Percentiles rank a stretch among this genome's conserved stretches.
These are phyloP conservation scores for Nebria ingens DNA, from an alignment of 1,140 invertebrate species.

Conservation along the genomic window DNA sequence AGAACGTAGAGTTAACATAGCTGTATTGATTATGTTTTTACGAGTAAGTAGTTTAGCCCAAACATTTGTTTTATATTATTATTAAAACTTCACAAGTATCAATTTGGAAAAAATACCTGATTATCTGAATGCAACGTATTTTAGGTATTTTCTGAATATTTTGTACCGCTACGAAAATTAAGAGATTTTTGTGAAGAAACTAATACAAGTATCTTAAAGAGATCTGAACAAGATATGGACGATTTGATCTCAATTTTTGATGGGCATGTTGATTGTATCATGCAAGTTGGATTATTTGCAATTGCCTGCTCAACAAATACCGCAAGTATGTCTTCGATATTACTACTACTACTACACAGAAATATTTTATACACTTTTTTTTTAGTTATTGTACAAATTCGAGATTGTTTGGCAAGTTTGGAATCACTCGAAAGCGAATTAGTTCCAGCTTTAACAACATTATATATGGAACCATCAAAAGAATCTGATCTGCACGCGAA, in stretches of 20 bases:
- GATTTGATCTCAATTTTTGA: slow-evolving; percentile 47
- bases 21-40: slow-evolving; percentile 25
- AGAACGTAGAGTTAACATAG: slow-evolving; percentile 26
- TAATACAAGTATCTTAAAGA: slow-evolving; percentile 7
- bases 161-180: slow-evolving; percentile 20
- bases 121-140: not conserved
- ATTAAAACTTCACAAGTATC: not conserved
- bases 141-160: slow-evolving; percentile 23
- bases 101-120: not conserved
- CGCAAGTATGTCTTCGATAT: slow-evolving; percentile 14
- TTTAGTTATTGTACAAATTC: slow-evolving; percentile 45
- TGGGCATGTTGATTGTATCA: slow-evolving; percentile 48
- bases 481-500: slow-evolving; percentile 35
- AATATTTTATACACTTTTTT: slow-evolving; percentile 18
- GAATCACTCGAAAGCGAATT: slow-evolving; percentile 54
- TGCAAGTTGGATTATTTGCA: slow-evolving; percentile 58
- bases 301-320: slow-evolving; percentile 51
- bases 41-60: slow-evolving; percentile 13
- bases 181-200: slow-evolving; percentile 19
- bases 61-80: not conserved
- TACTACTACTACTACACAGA: not conserved
- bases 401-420: slow-evolving; percentile 50
- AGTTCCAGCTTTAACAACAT: slow-evolving; percentile 45
- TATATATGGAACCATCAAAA: slow-evolving; percentile 32
- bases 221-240: slow-evolving; percentile 18